Evolutionary conservation across 2,797 vertebrate genomes (phyloP), one percentile per base, ranked within the genome.

Genomic region (Galaxias olidus): DNA sequence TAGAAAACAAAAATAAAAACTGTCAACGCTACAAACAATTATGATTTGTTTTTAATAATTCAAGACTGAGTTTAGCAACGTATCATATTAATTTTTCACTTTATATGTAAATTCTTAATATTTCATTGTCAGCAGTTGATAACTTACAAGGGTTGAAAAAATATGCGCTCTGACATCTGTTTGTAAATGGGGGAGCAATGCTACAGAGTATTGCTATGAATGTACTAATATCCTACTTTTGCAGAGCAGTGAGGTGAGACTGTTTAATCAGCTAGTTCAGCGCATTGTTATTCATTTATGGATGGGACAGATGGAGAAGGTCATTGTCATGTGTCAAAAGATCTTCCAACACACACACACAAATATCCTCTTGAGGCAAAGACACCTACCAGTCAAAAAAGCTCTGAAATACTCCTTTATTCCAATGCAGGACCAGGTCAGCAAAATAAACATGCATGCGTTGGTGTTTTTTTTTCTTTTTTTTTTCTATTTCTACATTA

Each of bases 341-440:
- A 62, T 71, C 41, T 68, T 63, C 68, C 44, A 15, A 63, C 42
- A 20, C 52, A 53, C 11, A 20, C 50, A 59, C 64, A 45, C 42
- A 40, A 42, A 53, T 14, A 61, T 64, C 63, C 53, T 59, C 69
- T 68, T 60, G 84, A 52, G 13, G 59, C 80, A 79, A 84, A 59
- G 65, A 44, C 51, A 66, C 45, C 65, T 74, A 71, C 70, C 78
- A 81, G 60, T 81, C 75, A 72, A 50, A 30, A 30, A 30, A 30
- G 84, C 83, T 84, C 69, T 78, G 87, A 91, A 90, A 87, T 86
- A 86, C 81, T 86, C 77, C 83, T 91, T 92, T 90, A 93, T 92
- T 92, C 84, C 75, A 90, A 88, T 81, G 86, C 85, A 89, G 82
- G 83, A 89, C 84, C 87, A 84, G 79, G 73, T 84, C 82, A 89